Evolutionary conservation across 2,113 vertebrate species (phyloP).

Genomic region (Hystrix brachyura): DNA sequence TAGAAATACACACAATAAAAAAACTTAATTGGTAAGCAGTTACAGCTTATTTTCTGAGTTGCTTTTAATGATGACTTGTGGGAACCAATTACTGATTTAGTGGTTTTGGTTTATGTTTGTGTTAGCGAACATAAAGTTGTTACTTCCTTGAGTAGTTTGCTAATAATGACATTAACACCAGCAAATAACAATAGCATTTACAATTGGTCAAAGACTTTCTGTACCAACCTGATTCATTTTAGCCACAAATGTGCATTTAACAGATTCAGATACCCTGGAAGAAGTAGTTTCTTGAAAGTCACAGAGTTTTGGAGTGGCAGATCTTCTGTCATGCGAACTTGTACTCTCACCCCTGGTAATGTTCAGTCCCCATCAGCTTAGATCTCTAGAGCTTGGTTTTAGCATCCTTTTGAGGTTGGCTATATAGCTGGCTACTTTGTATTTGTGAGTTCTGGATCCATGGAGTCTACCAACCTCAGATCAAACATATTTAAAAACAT

Average conservation of each 20-base stretch:
- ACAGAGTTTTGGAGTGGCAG: background rate
- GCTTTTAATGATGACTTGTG: background rate
- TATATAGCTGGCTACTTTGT: background rate
- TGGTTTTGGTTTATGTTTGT: background rate
- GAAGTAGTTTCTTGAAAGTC: background rate
- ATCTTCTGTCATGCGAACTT: background rate
- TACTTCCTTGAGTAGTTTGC: background rate
- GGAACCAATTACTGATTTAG: background rate
- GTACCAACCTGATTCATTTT: background rate
- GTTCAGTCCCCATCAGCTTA: background rate
- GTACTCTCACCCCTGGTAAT: background rate
- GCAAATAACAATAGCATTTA: background rate
- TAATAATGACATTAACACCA: background rate
- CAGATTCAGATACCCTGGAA: background rate
- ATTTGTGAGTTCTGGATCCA: background rate
- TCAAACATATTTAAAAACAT: background rate
- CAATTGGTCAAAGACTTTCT: background rate
- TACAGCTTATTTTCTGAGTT: background rate
- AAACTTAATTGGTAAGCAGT: background rate
- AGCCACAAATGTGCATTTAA: background rate
- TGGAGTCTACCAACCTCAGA: background rate
- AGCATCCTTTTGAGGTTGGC: background rate
- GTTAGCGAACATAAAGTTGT: background rate
- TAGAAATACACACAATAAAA: constrained; percentile 1
- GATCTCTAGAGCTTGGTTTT: background rate